Evolutionary conservation across 1,140 invertebrate species (phyloP).

Genomic region (Eulimnadia texana): DNA sequence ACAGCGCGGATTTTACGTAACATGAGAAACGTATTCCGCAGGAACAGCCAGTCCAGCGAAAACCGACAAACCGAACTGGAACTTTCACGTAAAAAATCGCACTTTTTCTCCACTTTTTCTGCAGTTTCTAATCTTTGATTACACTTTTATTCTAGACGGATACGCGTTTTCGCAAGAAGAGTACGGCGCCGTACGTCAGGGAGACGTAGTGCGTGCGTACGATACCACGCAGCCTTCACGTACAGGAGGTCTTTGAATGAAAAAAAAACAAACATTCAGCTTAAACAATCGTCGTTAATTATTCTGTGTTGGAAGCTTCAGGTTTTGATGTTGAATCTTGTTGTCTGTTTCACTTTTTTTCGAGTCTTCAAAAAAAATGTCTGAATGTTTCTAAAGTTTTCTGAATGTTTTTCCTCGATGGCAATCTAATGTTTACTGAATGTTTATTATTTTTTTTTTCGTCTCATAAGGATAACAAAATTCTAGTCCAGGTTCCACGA

Average conservation of each 20-base stretch:
- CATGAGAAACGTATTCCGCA: slow-evolving; percentile 77
- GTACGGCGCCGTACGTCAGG: slow-evolving; percentile 81
- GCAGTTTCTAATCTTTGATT: background rate
- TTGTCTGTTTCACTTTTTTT: too few species aligned
- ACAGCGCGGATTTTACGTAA: slow-evolving; percentile 84
- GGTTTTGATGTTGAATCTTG: too few species aligned
- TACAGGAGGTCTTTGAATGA: background rate
- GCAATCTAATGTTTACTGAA: too few species aligned
- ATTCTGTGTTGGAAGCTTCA: too few species aligned
- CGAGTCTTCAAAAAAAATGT: too few species aligned
- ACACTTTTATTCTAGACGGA: slow-evolving; percentile 56
- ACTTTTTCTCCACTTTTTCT: background rate
- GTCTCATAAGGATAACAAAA: too few species aligned
- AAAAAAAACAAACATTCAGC: too few species aligned
- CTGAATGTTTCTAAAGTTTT: too few species aligned
- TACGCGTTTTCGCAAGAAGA: slow-evolving; percentile 99
- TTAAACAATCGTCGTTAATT: too few species aligned
- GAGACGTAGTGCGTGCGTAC: slow-evolving; percentile 81
- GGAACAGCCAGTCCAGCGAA: slow-evolving; percentile 36
- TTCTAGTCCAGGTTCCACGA: too few species aligned
- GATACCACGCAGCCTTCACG: slow-evolving; percentile 61
- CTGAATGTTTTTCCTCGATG: too few species aligned
- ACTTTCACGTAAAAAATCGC: slow-evolving; percentile 56
- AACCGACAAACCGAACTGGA: slow-evolving; percentile 58
- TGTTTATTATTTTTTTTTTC: too few species aligned